These are phyloP conservation scores for Agrypnia vestita DNA, from an alignment of 1,140 invertebrate species.

Conservation along the genomic window DNA sequence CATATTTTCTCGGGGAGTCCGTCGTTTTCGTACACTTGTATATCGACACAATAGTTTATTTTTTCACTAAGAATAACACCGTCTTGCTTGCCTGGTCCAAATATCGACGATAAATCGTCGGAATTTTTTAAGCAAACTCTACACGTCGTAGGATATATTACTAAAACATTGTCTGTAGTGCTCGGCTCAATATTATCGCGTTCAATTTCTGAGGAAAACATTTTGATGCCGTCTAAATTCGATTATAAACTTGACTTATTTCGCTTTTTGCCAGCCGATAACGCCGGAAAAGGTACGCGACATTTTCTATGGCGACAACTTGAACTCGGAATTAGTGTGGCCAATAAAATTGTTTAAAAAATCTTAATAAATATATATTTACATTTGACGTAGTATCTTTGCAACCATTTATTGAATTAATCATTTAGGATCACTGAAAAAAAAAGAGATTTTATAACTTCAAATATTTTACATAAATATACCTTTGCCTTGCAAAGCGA, in stretches of 20 bases:
- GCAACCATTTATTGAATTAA: too few relatives aligned
- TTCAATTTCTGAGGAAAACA: slow-evolving; percentile 24
- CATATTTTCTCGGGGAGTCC: slow-evolving; percentile 42
- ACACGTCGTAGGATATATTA: slow-evolving; percentile 38
- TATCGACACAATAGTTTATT: slow-evolving; percentile 47
- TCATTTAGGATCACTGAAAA: too few relatives aligned
- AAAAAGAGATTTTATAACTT: too few relatives aligned
- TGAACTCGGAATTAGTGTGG: slow-evolving; percentile 3
- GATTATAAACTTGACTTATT: slow-evolving; percentile 11
- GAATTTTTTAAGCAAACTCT: slow-evolving; percentile 35
- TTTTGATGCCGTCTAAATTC: slow-evolving; percentile 26
- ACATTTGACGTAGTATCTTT: too few relatives aligned
- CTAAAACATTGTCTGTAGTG: slow-evolving; percentile 19
- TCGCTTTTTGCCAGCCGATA: slow-evolving; percentile 13
- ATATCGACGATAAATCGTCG: slow-evolving; percentile 37
- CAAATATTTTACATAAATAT: too few relatives aligned
- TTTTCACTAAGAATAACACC: slow-evolving; percentile 46
- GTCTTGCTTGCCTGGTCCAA: slow-evolving; percentile 22
- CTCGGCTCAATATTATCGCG: slow-evolving; percentile 11
- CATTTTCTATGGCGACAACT: slow-evolving; percentile 39
- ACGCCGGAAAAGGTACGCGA: slow-evolving; percentile 41
- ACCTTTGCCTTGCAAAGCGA: too few relatives aligned
- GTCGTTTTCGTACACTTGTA: slow-evolving; percentile 39
- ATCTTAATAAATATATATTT: too few relatives aligned
- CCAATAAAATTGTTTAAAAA: background rate